Percentiles rank a stretch among this genome's conserved stretches.
These are phyloP conservation scores for Eristalinus aeneus DNA, from an alignment of 2,888 invertebrate genomes.

Conservation along the genomic window DNA sequence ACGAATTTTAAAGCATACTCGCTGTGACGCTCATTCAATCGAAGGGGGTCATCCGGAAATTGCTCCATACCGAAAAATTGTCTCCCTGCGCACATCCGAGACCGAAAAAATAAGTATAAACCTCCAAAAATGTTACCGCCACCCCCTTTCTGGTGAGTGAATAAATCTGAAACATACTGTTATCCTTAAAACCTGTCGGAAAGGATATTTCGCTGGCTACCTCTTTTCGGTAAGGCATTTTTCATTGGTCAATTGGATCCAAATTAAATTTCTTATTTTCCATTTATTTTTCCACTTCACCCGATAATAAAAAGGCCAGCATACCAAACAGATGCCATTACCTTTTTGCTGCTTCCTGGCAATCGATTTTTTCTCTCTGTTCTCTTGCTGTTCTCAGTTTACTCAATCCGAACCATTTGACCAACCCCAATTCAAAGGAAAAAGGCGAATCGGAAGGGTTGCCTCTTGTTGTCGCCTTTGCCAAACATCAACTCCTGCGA, in stretches of 20 bases:
- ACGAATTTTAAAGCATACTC: neutral
- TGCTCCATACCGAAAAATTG: conserved; percentile 20
- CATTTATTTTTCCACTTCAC: conserved; percentile 51
- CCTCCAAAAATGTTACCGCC: neutral
- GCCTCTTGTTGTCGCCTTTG: neutral
- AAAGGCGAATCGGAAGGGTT: conserved; percentile 9
- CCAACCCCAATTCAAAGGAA: conserved; percentile 43
- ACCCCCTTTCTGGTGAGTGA: conserved; percentile 5
- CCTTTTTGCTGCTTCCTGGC: neutral
- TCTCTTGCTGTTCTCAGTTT: neutral
- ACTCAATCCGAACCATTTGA: conserved; percentile 43
- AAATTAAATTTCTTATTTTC: conserved; percentile 57
- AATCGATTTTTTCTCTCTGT: neutral
- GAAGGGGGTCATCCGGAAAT: conserved; percentile 46
- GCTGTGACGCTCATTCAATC: conserved; percentile 6
- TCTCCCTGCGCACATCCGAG: neutral
- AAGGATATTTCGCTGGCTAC: conserved; percentile 12
- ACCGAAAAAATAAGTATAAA: neutral
- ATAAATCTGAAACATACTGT: conserved; percentile 33
- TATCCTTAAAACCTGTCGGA: conserved; percentile 27
- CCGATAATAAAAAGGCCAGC: conserved; percentile 36
- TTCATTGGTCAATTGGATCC: conserved; percentile 42
- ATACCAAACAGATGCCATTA: conserved; percentile 21
- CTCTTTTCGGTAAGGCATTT: too few relatives aligned
- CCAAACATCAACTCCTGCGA: conserved; percentile 41